Conservation (phyloP, 2,113 vertebrate genomes). For the Myrmophylax atrothorax region DNA sequence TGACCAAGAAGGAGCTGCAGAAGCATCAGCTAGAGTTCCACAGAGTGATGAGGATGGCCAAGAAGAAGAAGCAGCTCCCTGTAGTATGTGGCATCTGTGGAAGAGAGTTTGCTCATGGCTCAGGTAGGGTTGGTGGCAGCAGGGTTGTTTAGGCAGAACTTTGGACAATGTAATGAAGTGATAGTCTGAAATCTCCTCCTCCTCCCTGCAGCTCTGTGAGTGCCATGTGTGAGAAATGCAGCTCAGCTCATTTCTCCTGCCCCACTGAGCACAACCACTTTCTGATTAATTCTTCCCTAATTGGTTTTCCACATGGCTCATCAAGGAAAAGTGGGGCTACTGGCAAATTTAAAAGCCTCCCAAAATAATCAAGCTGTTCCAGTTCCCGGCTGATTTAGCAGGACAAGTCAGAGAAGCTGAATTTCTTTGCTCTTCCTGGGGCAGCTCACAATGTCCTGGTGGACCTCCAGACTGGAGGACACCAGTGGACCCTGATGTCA, state of each 20-base stretch:
- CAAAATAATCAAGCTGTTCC: not conserved
- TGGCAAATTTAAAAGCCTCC: not conserved
- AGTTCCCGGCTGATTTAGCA: not conserved
- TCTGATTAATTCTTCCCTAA: slow-evolving; percentile 32
- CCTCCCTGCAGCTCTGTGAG: not conserved
- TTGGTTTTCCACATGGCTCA: slow-evolving; percentile 36
- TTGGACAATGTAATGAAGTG: not conserved
- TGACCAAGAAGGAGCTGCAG: slow-evolving; percentile 74
- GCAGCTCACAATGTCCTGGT: rapidly evolving
- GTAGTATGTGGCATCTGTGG: slow-evolving; percentile 83
- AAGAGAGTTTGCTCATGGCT: slow-evolving; percentile 86
- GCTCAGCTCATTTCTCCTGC: slow-evolving; percentile 7
- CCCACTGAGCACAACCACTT: not conserved
- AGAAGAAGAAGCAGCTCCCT: slow-evolving; percentile 74
- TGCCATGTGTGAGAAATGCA: not conserved
- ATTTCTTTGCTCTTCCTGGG: not conserved
- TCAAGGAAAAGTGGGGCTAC: not conserved
- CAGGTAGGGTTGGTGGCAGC: slow-evolving; percentile 68
- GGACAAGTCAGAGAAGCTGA: not conserved
- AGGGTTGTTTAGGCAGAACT: not conserved
- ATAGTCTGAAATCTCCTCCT: not conserved
- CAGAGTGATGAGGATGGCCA: not conserved
- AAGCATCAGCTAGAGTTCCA: slow-evolving; percentile 77
- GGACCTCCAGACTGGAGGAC: not conserved
- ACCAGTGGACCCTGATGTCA: rapidly evolving